phyloP scores from a whole-genome alignment of 37 sponge, comb jelly and placozoan species.

The Amphimedon queenslandica region DNA sequence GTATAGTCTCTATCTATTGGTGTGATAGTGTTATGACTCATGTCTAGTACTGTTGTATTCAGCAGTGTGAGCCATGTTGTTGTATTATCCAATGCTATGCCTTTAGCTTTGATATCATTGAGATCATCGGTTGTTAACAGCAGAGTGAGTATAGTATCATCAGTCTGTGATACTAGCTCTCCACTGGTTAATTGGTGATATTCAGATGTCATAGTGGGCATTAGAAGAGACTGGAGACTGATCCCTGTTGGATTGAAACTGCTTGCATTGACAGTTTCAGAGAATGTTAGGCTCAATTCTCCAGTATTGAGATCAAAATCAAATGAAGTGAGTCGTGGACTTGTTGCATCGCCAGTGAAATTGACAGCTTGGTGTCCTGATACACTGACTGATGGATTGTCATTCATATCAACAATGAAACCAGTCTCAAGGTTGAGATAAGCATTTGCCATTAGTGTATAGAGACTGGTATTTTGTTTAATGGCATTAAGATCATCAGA shows the following conservation, averaged over 20 bases:
- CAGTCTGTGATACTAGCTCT: slow-evolving; percentile 8
- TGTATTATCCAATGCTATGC: slow-evolving; percentile 51
- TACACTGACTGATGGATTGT: slow-evolving; percentile 48
- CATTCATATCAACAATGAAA: slow-evolving; percentile 72
- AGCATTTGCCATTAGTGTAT: slow-evolving; percentile 46
- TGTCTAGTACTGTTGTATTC: slow-evolving; percentile 45
- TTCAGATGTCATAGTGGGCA: background rate
- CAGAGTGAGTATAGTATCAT: slow-evolving; percentile 54
- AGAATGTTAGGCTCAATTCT: slow-evolving; percentile 58
- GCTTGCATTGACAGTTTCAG: slow-evolving; percentile 76
- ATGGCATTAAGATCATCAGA: slow-evolving; percentile 77
- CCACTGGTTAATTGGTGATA: slow-evolving; percentile 58
- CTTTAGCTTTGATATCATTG: slow-evolving; percentile 71
- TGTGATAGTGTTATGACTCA: slow-evolving; percentile 30
- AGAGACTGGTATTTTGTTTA: slow-evolving; percentile 66
- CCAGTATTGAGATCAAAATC: slow-evolving; percentile 75
- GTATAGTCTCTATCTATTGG: slow-evolving; percentile 29
- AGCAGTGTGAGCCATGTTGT: slow-evolving; percentile 61
- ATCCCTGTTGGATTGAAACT: slow-evolving; percentile 72
- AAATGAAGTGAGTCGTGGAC: slow-evolving; percentile 52
- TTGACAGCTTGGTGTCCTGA: slow-evolving; percentile 13
- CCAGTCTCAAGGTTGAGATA: slow-evolving; percentile 45
- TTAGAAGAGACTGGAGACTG: slow-evolving; percentile 46
- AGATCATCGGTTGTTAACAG: slow-evolving; percentile 60
- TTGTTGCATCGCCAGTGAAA: slow-evolving; percentile 63